Percentiles rank a stretch among this genome's conserved stretches.
phyloP scores from a whole-genome alignment of 2,888 invertebrate genomes.

The Phaedon cochleariae region DNA sequence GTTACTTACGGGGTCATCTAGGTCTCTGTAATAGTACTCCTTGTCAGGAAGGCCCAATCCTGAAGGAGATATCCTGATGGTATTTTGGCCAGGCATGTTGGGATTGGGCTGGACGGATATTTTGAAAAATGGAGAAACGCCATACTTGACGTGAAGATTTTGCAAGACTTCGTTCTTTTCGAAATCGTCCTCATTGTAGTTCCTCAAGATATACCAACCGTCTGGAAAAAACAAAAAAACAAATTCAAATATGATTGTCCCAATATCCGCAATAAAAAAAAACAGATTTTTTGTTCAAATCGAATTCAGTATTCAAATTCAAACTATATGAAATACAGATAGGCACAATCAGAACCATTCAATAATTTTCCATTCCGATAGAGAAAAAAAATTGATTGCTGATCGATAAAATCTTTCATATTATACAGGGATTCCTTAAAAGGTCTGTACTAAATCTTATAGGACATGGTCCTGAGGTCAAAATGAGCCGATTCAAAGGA shows the following conservation, averaged over 20 bases:
- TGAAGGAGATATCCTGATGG: slow-evolving; percentile 65
- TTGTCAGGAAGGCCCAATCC: slow-evolving; percentile 66
- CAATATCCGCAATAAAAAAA: too few species aligned
- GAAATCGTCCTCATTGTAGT: slow-evolving; percentile 61
- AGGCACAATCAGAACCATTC: too few species aligned
- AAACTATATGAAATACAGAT: too few species aligned
- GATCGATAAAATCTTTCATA: too few species aligned
- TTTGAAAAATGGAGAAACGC: slow-evolving; percentile 65
- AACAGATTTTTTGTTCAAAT: too few species aligned
- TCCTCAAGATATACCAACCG: slow-evolving; percentile 64
- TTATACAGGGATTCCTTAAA: too few species aligned
- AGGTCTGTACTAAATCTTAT: too few species aligned
- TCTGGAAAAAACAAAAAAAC: slow-evolving; percentile 55
- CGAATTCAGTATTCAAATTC: too few species aligned
- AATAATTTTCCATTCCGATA: too few species aligned
- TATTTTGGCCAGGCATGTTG: slow-evolving; percentile 59
- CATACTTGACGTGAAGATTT: slow-evolving; percentile 62
- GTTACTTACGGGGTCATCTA: slow-evolving; percentile 59
- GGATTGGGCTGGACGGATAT: slow-evolving; percentile 65
- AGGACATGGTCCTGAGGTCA: too few species aligned
- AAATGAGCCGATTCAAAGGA: too few species aligned
- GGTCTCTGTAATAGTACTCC: slow-evolving; percentile 63
- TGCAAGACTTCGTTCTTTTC: slow-evolving; percentile 58
- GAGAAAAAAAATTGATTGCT: too few species aligned
- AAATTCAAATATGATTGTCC: neutral